phyloP scores from a whole-genome alignment of 2,797 vertebrate species.

The Hippocampus kuda region DNA sequence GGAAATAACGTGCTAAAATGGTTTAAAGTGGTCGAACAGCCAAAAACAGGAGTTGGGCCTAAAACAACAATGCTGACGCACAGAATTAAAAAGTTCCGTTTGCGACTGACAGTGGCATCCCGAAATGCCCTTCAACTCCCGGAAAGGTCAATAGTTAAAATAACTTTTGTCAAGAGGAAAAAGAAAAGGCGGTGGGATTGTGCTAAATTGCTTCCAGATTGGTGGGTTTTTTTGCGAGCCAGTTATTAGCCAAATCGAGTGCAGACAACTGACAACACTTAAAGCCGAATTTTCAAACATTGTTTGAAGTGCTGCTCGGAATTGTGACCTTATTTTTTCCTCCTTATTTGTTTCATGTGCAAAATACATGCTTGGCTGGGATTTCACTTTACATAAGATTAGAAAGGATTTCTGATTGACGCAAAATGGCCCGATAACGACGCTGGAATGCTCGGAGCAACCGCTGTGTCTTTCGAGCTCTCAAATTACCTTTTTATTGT shows the following conservation, averaged over 20 bases:
- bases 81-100: constrained; percentile 66
- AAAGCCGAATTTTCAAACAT: constrained; percentile 56
- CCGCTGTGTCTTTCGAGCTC: neutral
- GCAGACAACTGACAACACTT: constrained; percentile 66
- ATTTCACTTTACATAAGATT: constrained; percentile 36
- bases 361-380: constrained; percentile 31
- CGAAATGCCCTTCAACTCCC: constrained; percentile 67
- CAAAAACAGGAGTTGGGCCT: constrained; percentile 45
- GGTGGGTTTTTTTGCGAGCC: constrained; percentile 53
- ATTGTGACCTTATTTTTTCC: constrained; percentile 21
- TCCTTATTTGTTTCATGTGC: constrained; percentile 60
- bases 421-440: constrained; percentile 34
- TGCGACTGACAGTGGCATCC: constrained; percentile 58
- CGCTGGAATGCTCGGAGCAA: neutral
- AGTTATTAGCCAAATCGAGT: constrained; percentile 71
- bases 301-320: constrained; percentile 61
- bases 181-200: constrained; percentile 57
- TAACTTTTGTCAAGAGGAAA: constrained; percentile 66
- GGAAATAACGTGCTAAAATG: neutral
- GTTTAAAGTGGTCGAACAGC: neutral
- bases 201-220: constrained; percentile 76
- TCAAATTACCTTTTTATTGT: constrained; percentile 4
- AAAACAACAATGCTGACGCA: constrained; percentile 59
- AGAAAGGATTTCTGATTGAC: constrained; percentile 48
- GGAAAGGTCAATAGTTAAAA: constrained; percentile 78